Conservation (phyloP, 2,797 vertebrate species). For the Hafferia zeledoni region DNA sequence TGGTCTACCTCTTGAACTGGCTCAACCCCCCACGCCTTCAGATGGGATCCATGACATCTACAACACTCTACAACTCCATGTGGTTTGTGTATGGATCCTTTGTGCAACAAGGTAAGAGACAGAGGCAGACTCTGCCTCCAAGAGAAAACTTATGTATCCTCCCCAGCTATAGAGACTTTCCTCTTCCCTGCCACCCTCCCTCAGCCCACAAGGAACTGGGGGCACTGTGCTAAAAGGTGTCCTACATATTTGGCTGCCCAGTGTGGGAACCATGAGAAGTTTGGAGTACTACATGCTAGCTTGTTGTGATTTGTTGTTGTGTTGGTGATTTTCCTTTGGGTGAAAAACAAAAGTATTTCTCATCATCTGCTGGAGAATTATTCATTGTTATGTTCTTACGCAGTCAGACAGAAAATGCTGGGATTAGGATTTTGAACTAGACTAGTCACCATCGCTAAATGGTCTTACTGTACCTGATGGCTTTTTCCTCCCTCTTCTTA, state of each 20-base stretch:
- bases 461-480: neutral
- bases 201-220: neutral
- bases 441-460: neutral
- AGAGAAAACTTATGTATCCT: neutral
- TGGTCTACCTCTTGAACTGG: conserved; percentile 98
- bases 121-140: neutral
- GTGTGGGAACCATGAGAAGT: rapidly evolving
- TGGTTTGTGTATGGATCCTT: conserved; percentile 99
- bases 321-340: neutral
- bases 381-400: neutral
- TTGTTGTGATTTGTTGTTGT: neutral
- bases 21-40: conserved; percentile 95
- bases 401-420: neutral
- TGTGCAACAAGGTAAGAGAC: conserved; percentile 94
- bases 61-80: conserved; percentile 98
- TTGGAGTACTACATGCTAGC: neutral
- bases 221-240: neutral
- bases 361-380: neutral
- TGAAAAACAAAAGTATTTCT: neutral
- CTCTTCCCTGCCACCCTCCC: neutral
- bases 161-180: neutral
- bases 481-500: neutral
- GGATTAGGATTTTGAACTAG: neutral
- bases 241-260: neutral
- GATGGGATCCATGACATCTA: conserved; percentile 96